A percentile compares a stretch with the other conserved stretches of the same genome.
Evolutionary conservation across 2,113 vertebrate genomes (phyloP).

Genomic region (Gyps fulvus): DNA sequence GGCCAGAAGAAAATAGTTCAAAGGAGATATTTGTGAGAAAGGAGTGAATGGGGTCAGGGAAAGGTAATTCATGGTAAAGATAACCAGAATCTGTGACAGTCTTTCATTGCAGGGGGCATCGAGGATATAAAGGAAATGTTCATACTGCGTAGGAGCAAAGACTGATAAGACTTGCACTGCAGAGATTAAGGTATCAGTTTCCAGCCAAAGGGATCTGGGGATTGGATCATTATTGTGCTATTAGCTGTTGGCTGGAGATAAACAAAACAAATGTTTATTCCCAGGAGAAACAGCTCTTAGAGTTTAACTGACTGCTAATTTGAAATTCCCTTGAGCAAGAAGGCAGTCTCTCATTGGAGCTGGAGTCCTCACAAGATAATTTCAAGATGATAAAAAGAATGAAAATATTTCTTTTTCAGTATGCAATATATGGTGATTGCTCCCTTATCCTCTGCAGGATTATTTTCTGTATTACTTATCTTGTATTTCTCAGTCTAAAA

Average conservation of each 20-base stretch:
- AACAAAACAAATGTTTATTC: slow-evolving; percentile 62
- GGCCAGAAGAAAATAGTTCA: background rate
- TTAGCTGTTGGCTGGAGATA: slow-evolving; percentile 62
- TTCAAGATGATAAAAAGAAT: slow-evolving; percentile 9
- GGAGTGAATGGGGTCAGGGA: background rate
- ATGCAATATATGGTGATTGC: background rate
- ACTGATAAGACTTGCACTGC: slow-evolving; percentile 42
- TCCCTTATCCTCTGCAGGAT: background rate
- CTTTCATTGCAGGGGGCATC: background rate
- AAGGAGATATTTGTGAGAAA: background rate
- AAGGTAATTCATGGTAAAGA: slow-evolving; percentile 28
- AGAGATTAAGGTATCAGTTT: slow-evolving; percentile 64
- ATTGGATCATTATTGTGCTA: slow-evolving; percentile 62
- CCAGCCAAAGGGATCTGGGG: slow-evolving; percentile 42
- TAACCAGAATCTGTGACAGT: slow-evolving; percentile 19
- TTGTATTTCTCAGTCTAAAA: background rate
- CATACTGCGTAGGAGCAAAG: slow-evolving; percentile 31
- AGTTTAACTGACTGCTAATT: slow-evolving; percentile 51
- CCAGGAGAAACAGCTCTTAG: slow-evolving; percentile 10
- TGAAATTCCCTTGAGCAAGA: slow-evolving; percentile 46
- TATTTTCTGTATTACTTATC: background rate
- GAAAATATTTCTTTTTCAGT: background rate
- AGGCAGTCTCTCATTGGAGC: background rate
- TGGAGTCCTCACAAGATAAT: background rate
- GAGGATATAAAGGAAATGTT: slow-evolving; percentile 25